These are phyloP conservation scores for Corbicula japonica DNA, from an alignment of 2,888 invertebrate species.

Conservation along the genomic window DNA sequence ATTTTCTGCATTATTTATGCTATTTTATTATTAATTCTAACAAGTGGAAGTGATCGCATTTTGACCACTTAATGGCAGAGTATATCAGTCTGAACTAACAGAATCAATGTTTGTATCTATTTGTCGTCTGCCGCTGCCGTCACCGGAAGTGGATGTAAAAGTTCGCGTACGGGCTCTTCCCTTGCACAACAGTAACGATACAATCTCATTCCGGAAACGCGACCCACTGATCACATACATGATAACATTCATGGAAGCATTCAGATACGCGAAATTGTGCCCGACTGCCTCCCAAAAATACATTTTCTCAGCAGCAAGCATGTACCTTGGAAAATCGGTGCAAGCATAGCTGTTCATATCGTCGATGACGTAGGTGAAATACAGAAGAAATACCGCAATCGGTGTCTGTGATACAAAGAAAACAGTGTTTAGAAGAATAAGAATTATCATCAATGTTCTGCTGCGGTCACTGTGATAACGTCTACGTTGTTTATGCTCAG, in stretches of 20 bases:
- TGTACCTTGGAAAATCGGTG: constrained; percentile 3
- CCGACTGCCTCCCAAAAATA: constrained; percentile 18
- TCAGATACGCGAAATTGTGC: constrained; percentile 28
- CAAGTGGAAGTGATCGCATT: too few species aligned
- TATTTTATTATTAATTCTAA: too few species aligned
- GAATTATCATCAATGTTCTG: constrained; percentile 20
- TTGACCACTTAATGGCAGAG: too few species aligned
- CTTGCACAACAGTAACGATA: constrained; percentile 1
- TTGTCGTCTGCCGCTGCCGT: constrained; percentile 1
- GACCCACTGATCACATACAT: constrained; percentile 35
- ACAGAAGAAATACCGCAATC: constrained; percentile 6
- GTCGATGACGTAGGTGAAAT: not conserved
- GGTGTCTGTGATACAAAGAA: constrained; percentile 34
- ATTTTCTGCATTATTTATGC: too few species aligned
- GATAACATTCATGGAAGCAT: constrained; percentile 27
- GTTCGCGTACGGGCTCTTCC: not conserved
- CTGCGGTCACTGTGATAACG: too few species aligned
- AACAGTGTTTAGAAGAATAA: constrained; percentile 27
- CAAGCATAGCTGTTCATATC: constrained; percentile 21
- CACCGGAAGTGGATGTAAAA: not conserved
- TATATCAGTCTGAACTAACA: too few species aligned
- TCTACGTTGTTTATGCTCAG: not conserved
- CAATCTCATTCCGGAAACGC: constrained; percentile 15
- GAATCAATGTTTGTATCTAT: too few species aligned
- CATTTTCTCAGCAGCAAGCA: constrained; percentile 5